A percentile compares a stretch with the other conserved stretches of the same genome.
phyloP scores from a whole-genome alignment of 2,888 invertebrate species.

The Glaucopsyche alexis region DNA sequence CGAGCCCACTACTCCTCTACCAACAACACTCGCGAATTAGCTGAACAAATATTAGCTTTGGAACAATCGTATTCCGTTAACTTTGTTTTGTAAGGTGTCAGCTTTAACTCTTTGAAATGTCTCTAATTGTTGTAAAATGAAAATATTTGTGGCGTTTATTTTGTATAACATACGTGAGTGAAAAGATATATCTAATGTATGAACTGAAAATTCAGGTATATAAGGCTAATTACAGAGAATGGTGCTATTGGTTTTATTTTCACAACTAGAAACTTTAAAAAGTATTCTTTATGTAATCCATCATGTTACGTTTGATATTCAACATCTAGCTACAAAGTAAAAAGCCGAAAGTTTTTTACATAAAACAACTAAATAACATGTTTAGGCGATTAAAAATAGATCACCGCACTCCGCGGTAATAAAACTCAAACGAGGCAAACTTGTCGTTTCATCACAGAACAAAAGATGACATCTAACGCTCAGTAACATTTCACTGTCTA shows the following conservation, averaged over 20 bases:
- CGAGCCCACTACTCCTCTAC: slow-evolving; percentile 71
- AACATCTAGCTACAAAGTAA: slow-evolving; percentile 9
- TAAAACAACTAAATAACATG: slow-evolving; percentile 33
- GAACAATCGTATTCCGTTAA: slow-evolving; percentile 62
- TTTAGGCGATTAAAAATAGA: slow-evolving; percentile 67
- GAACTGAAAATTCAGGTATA: too few relatives aligned
- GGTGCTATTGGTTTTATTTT: neutral
- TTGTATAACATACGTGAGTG: neutral
- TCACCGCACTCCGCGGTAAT: slow-evolving; percentile 59
- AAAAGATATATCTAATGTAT: too few relatives aligned
- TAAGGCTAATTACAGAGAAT: neutral
- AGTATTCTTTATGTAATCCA: neutral
- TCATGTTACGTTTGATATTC: neutral
- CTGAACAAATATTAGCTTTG: slow-evolving; percentile 74
- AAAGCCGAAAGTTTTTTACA: neutral
- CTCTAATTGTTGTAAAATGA: neutral
- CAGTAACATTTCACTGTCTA: slow-evolving; percentile 79
- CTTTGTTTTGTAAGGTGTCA: slow-evolving; percentile 53
- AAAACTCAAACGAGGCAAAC: slow-evolving; percentile 66
- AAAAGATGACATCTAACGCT: slow-evolving; percentile 78
- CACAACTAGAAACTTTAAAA: too few relatives aligned
- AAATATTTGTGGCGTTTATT: neutral
- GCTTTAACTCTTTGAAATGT: slow-evolving; percentile 33
- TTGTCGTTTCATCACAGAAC: slow-evolving; percentile 75
- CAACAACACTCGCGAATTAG: slow-evolving; percentile 71